phyloP scores from a whole-genome alignment of 2,113 vertebrate species.

The Trinectes maculatus region DNA sequence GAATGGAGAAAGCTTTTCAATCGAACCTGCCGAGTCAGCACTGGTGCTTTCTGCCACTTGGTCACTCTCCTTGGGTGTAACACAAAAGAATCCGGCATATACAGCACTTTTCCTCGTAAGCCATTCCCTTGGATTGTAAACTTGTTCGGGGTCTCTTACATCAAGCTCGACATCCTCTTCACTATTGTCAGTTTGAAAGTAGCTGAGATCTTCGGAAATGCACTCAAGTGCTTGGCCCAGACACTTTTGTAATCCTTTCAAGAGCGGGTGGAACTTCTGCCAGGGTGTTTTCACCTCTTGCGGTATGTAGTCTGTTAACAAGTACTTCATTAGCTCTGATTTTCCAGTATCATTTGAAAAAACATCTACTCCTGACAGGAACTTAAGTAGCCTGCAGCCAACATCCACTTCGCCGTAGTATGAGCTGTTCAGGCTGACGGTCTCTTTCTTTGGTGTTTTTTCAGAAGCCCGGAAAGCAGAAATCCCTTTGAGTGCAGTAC shows the following conservation, averaged over 20 bases:
- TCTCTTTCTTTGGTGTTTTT: slow-evolving; percentile 67
- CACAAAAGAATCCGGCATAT: slow-evolving; percentile 73
- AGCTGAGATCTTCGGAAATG: slow-evolving; percentile 81
- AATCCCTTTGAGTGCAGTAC: slow-evolving; percentile 75
- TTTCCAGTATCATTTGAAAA: slow-evolving; percentile 57
- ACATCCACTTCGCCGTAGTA: slow-evolving; percentile 83
- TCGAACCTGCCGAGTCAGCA: fast-evolving
- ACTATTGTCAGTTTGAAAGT: slow-evolving; percentile 78
- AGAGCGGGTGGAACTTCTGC: slow-evolving; percentile 64
- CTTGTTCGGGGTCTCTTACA: slow-evolving; percentile 62
- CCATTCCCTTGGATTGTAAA: slow-evolving; percentile 74
- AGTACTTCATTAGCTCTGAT: slow-evolving; percentile 70
- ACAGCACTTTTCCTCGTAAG: slow-evolving; percentile 59
- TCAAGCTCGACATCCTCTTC: slow-evolving; percentile 57
- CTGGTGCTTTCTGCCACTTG: fast-evolving
- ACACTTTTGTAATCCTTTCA: slow-evolving; percentile 71
- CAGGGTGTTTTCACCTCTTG: slow-evolving; percentile 63
- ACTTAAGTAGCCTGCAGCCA: slow-evolving; percentile 72
- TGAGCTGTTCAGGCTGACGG: slow-evolving; percentile 52
- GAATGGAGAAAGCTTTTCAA: slow-evolving; percentile 31
- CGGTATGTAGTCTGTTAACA: slow-evolving; percentile 78
- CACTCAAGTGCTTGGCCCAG: slow-evolving; percentile 77
- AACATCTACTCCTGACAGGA: slow-evolving; percentile 64
- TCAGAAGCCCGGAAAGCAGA: slow-evolving; percentile 76
- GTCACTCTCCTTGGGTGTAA: fast-evolving